Evolutionary conservation across 1,140 invertebrate genomes (phyloP), one percentile per base, ranked within the genome.

Genomic region (Danaus melanippus): DNA sequence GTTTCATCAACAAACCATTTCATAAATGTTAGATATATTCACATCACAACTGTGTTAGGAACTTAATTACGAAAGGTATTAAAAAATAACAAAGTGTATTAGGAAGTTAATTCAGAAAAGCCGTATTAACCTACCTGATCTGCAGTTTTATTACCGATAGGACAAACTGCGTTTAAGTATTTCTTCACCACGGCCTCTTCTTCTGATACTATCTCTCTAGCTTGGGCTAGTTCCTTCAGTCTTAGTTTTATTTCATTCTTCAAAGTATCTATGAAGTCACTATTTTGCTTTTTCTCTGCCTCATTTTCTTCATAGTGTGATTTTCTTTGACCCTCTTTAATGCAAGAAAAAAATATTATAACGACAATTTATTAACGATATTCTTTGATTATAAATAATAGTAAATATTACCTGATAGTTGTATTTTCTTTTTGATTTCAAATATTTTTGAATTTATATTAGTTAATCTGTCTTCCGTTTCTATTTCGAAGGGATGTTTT

Each of bases 381-480:
- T 32, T 32, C 6, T 32, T 32, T 1, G 15, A 9, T 53, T 15
- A 39, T 39, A 8, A 12, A 2, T 32, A 21, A 50, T 32, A 9
- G 7, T n/a, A 41, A 11, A 40, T 12, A 1, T 32, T 45, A 93
- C 93, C 93, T 76, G 93, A 93, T 54, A 95, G 73, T 67, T 94
- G 91, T 72, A 95, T 94, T 71, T 93, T 93, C 79, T 94, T 94
- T 73, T 94, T 95, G 43, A 94, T 90, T 84, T 94, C 92, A 67
- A 91, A 88, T 73, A 94, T 94, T 87, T 93, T 91, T 60, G 91
- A 91, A 73, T 93, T 94, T 45, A 93, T 88, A 45, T 87, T 88
- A 46, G 88, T 89, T n/a, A 92, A 60, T 58, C 89, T 90, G 54
- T 90, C 90, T 12, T 89, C 89, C 49, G 86, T 78, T 69, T 83